Evolutionary conservation across 2,113 vertebrate genomes (phyloP).

Genomic region (Pteronura brasiliensis): DNA sequence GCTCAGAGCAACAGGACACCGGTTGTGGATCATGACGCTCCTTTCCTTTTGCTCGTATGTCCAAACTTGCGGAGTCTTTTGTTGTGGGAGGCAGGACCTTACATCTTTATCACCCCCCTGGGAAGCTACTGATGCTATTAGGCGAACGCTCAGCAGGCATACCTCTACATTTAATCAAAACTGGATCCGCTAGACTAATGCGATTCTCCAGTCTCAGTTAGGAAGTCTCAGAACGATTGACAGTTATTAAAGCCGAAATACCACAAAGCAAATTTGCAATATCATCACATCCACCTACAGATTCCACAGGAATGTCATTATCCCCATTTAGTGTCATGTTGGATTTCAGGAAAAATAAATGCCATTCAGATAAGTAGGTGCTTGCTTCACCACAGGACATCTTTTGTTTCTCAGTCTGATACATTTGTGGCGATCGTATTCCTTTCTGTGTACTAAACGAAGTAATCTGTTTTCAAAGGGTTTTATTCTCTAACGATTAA

Average conservation of each 20-base stretch:
- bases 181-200: neutral
- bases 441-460: neutral
- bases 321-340: too few relatives aligned
- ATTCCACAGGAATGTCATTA: neutral
- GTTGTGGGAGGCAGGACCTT: neutral
- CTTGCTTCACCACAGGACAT: neutral
- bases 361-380: neutral
- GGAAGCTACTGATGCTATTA: neutral
- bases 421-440: neutral
- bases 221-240: neutral
- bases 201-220: neutral
- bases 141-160: neutral
- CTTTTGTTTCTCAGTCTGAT: neutral
- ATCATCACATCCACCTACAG: rapidly evolving
- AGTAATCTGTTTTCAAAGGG: neutral
- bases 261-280: neutral
- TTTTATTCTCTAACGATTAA: neutral
- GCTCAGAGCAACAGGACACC: rapidly evolving
- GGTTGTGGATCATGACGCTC: rapidly evolving
- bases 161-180: neutral
- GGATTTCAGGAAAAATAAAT: neutral
- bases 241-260: neutral
- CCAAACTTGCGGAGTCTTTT: neutral
- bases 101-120: neutral
- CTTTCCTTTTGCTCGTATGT: neutral